phyloP scores from a whole-genome alignment of 2,888 invertebrate genomes.

The Octonoba sinensis region DNA sequence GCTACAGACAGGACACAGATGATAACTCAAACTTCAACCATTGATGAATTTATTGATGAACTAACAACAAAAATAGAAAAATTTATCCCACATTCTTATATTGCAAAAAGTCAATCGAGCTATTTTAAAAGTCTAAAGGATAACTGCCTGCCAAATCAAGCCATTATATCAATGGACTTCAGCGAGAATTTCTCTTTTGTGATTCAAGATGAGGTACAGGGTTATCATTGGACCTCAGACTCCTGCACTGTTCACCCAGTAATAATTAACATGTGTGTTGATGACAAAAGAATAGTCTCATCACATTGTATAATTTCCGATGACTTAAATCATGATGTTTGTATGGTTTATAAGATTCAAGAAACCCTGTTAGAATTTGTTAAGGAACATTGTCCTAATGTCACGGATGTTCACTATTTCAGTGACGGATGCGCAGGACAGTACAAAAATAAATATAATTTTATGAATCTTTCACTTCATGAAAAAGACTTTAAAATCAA shows the following conservation, averaged over 20 bases:
- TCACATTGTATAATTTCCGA: not conserved
- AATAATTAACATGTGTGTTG: no score
- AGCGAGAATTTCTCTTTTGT: not conserved
- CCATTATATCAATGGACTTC: not conserved
- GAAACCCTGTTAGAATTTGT: not conserved
- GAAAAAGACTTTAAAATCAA: conserved; percentile 3
- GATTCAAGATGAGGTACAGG: not conserved
- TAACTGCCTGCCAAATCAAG: not conserved
- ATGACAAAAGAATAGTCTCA: conserved; percentile 1
- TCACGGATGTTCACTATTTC: conserved; percentile 2
- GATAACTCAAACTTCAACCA: not conserved
- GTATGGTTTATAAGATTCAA: conserved; percentile 1
- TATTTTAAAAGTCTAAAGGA: not conserved
- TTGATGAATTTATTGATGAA: conserved; percentile 13
- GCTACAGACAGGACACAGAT: conserved; percentile 2
- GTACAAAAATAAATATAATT: conserved; percentile 10
- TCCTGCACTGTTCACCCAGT: not conserved
- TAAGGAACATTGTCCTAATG: not conserved
- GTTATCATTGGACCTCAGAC: not conserved
- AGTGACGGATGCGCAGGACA: no score
- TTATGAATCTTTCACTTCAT: not conserved
- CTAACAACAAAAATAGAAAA: conserved; percentile 9
- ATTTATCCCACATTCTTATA: no score
- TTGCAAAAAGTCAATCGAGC: no score
- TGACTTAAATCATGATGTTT: conserved; percentile 10